Conservation (phyloP, 2,888 invertebrate species). For the Harpalus rufipes region DNA sequence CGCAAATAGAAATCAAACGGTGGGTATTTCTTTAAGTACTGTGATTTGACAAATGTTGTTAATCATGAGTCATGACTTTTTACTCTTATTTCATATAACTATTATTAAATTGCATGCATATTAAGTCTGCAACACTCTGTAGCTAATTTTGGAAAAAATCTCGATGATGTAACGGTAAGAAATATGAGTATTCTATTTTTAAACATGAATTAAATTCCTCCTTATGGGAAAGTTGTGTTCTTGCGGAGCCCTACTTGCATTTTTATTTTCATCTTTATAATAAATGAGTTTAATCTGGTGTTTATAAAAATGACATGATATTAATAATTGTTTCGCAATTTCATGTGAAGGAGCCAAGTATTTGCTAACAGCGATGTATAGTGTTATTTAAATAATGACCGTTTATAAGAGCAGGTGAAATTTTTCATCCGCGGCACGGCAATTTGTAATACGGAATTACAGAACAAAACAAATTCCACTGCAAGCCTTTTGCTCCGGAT, state of each 20-base stretch:
- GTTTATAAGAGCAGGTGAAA: constrained; percentile 57
- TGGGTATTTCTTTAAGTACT: too few relatives aligned
- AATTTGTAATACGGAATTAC: constrained; percentile 60
- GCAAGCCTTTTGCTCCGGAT: constrained; percentile 28
- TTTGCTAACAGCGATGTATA: constrained; percentile 49
- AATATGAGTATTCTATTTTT: neutral
- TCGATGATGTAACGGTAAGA: neutral
- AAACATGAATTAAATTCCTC: neutral
- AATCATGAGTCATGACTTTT: too few relatives aligned
- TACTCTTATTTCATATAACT: too few relatives aligned
- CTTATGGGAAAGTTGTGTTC: neutral
- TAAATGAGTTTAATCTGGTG: constrained; percentile 11
- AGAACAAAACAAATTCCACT: constrained; percentile 47
- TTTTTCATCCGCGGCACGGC: constrained; percentile 50
- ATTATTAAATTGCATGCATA: too few relatives aligned
- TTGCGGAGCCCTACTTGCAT: neutral
- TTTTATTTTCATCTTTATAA: constrained; percentile 20
- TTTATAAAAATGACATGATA: constrained; percentile 29
- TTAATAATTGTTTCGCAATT: constrained; percentile 50
- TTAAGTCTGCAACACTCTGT: neutral
- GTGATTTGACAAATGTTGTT: too few relatives aligned
- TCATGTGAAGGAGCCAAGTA: constrained; percentile 23
- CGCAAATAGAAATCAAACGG: too few relatives aligned
- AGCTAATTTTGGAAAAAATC: neutral
- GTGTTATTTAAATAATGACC: constrained; percentile 57